phyloP scores from a whole-genome alignment of 2,888 invertebrate species.

The Synanthedon vespiformis region DNA sequence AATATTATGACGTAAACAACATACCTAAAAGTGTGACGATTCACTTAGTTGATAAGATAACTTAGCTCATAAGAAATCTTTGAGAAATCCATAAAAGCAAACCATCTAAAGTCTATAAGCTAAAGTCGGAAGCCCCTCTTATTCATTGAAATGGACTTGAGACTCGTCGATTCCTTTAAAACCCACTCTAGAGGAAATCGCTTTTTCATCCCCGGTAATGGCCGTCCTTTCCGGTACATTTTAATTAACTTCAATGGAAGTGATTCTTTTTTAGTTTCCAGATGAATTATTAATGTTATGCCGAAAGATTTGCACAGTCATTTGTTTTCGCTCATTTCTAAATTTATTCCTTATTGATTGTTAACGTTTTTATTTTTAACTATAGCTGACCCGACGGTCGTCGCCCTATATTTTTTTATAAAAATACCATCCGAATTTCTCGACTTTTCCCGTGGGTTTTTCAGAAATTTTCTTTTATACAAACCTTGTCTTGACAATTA shows the following conservation, averaged over 20 bases:
- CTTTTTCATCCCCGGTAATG: slow-evolving; percentile 65
- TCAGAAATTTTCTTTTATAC: no score
- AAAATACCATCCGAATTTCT: no score
- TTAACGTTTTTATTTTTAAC: no score
- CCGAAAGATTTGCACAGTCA: not conserved
- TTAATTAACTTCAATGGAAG: slow-evolving; percentile 56
- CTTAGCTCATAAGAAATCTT: slow-evolving; percentile 32
- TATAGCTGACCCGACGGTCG: no score
- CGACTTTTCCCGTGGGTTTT: no score
- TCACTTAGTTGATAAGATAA: slow-evolving; percentile 20
- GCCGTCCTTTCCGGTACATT: slow-evolving; percentile 52
- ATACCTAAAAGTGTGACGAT: slow-evolving; percentile 3
- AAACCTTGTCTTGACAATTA: no score
- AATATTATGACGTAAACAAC: not conserved
- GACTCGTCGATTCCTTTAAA: slow-evolving; percentile 55
- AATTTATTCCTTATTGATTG: no score
- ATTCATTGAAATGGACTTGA: slow-evolving; percentile 44
- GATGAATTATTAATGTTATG: slow-evolving; percentile 43
- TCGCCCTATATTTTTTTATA: no score
- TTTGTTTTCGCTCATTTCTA: not conserved
- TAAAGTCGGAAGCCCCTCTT: slow-evolving; percentile 23
- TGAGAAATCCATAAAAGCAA: slow-evolving; percentile 38
- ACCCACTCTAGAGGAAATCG: slow-evolving; percentile 55
- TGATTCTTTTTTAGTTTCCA: slow-evolving; percentile 43
- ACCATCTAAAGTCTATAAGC: slow-evolving; percentile 44